phyloP scores from a whole-genome alignment of 2,888 invertebrate genomes.

The Chrysolina oricalcia region DNA sequence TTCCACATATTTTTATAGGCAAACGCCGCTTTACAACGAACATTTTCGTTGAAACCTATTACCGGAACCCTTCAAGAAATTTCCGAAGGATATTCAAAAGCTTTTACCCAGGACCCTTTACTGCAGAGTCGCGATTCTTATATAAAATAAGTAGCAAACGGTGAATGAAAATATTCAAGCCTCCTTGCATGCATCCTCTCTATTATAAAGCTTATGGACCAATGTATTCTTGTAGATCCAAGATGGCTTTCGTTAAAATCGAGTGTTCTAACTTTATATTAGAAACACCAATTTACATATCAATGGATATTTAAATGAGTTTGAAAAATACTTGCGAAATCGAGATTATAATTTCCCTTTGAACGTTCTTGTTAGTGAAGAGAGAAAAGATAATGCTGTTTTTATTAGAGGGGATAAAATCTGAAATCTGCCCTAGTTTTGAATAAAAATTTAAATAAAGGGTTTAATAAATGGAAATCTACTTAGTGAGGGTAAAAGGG shows the following conservation, averaged over 20 bases:
- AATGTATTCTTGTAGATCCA: constrained; percentile 18
- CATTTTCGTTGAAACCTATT: not conserved
- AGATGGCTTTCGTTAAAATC: constrained; percentile 17
- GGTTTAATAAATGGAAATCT: constrained; percentile 3
- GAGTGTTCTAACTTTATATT: constrained; percentile 38
- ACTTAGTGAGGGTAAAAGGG: not conserved
- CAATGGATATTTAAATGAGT: constrained; percentile 55
- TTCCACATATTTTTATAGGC: too few species aligned
- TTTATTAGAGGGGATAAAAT: constrained; percentile 42
- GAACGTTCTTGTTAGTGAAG: constrained; percentile 39
- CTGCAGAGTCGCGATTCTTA: constrained; percentile 20
- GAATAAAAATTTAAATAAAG: constrained; percentile 42
- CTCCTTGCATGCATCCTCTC: constrained; percentile 22
- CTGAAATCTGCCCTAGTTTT: constrained; percentile 33
- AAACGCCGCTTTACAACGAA: not conserved
- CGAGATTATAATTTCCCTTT: constrained; percentile 44
- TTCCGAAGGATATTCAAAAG: constrained; percentile 6
- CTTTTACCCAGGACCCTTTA: constrained; percentile 27
- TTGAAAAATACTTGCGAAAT: constrained; percentile 46
- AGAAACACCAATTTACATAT: constrained; percentile 52
- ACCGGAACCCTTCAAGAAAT: constrained; percentile 5
- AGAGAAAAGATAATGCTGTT: constrained; percentile 46
- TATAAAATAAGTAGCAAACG: constrained; percentile 36
- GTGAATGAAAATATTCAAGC: constrained; percentile 34
- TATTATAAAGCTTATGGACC: constrained; percentile 28